phyloP scores from a whole-genome alignment of 1,140 invertebrate species.

The Pseudomyrmex gracilis region DNA sequence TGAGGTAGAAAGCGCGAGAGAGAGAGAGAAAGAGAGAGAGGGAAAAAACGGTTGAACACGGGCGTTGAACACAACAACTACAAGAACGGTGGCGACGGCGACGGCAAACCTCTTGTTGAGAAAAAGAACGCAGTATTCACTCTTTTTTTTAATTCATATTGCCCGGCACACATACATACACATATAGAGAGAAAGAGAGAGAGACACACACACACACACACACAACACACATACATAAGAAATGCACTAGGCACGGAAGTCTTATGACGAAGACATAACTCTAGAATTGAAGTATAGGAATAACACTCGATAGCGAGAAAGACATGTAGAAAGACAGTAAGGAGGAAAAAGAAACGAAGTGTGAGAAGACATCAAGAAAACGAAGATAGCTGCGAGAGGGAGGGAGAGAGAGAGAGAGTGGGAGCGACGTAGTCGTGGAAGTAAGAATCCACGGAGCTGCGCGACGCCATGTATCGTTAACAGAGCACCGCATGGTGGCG shows the following conservation, averaged over 20 bases:
- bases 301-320: neutral
- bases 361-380: neutral
- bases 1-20: conserved; percentile 47
- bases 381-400: conserved; percentile 21
- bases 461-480: neutral
- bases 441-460: conserved; percentile 9
- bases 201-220: too few relatives aligned
- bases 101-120: neutral
- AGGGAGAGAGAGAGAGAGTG: conserved; percentile 28
- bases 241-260: too few relatives aligned
- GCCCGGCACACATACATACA: too few relatives aligned
- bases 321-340: conserved; percentile 38
- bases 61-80: conserved; percentile 29
- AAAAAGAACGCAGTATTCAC: neutral
- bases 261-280: too few relatives aligned
- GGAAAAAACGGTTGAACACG: conserved; percentile 31
- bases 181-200: too few relatives aligned
- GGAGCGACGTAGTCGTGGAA: conserved; percentile 30
- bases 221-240: too few relatives aligned
- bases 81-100: conserved; percentile 1
- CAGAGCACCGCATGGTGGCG: conserved; percentile 29
- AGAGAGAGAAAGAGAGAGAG: conserved; percentile 50
- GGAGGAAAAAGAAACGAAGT: neutral
- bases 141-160: too few relatives aligned
- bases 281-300: neutral